Conservation (phyloP, 2,888 invertebrate genomes). For the Orthonevra nobilis region DNA sequence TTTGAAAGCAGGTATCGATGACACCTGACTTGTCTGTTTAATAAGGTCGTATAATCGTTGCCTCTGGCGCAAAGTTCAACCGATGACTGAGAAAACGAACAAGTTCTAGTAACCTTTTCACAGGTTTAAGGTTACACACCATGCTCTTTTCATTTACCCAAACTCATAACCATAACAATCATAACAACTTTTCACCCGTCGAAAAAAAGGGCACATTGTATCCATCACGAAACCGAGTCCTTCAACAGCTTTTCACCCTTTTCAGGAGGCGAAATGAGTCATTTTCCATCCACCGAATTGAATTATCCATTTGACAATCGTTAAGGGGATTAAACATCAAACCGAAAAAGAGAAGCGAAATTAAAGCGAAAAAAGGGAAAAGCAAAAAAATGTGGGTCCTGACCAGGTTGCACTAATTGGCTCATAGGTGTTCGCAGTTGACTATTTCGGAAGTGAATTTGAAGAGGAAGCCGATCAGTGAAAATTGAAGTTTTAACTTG, state of each 20-base stretch:
- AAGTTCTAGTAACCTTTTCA: neutral
- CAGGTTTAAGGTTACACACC: neutral
- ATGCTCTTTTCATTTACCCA: neutral
- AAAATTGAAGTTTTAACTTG: too few species aligned
- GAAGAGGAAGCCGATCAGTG: too few species aligned
- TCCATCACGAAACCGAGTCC: conserved; percentile 22
- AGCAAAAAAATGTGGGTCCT: neutral
- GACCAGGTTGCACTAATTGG: too few species aligned
- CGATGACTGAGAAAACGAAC: neutral
- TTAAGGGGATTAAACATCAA: conserved; percentile 26
- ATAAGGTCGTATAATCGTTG: too few species aligned
- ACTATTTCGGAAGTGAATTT: too few species aligned
- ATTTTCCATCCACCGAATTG: conserved; percentile 17
- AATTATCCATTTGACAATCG: conserved; percentile 17
- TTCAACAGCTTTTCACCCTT: conserved; percentile 39
- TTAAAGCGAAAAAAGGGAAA: neutral
- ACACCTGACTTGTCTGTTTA: too few species aligned
- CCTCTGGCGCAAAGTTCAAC: neutral
- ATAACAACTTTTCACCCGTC: conserved; percentile 23
- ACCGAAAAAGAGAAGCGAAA: neutral
- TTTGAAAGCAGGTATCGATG: too few species aligned
- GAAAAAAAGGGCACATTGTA: neutral
- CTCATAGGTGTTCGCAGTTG: too few species aligned
- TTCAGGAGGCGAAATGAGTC: conserved; percentile 29
- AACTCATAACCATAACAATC: conserved; percentile 48